Base-by-base conservation (phyloP, 1,140 invertebrate genomes). In the Thereuonema tuberculata region DNA sequence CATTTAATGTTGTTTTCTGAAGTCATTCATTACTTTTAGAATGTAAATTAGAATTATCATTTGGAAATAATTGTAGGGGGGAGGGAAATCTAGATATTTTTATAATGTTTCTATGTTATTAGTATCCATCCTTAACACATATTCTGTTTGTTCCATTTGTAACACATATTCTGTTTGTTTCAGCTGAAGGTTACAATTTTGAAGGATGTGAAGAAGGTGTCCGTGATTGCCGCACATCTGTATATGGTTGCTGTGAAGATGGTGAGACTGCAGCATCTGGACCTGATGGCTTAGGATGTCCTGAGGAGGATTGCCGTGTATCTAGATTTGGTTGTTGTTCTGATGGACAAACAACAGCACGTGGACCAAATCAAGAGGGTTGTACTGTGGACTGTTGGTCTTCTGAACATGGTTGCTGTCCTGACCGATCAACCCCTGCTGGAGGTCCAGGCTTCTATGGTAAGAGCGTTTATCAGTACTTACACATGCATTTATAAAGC, bases 161-260 rank as follows among this genome's bases (percentile, higher is more conserved):
- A 43, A 9, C n/a, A 12, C 37, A 43, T n/a, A 43, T 12, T 43
- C 9, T 43, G 9, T 43, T 43, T 31, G 43, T 58, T 20, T 49
- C 83, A 2, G 87, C 91, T 1, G 75, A 78, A 62, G 92, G 91
- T 31, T 79, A 80, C 2, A 77, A 83, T 61, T 83, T 84, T 60
- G 82, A 86, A 66, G 91, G 91, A 0, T 96, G 92, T 70, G 83
- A 84, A 14, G 94, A 68, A 67, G 79, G 84, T 82, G 84, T 63
- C 1, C 81, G 80, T 43, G 93, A 91, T 46, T 81, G 81, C 0
- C 82, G 82, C 62, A 74, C 78, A 47, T 85, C 93, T 71, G 89
- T 89, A 1, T 96, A 90, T 66, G 74, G 75, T 12, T 76, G 75
- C 63, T 76, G 75, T 61, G 64, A 67, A 3, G 76, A 79, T 64